Evolutionary conservation across 1,140 invertebrate species (phyloP), one percentile per base, ranked within the genome.

Genomic region (Zaprionus kolodkinae): DNA sequence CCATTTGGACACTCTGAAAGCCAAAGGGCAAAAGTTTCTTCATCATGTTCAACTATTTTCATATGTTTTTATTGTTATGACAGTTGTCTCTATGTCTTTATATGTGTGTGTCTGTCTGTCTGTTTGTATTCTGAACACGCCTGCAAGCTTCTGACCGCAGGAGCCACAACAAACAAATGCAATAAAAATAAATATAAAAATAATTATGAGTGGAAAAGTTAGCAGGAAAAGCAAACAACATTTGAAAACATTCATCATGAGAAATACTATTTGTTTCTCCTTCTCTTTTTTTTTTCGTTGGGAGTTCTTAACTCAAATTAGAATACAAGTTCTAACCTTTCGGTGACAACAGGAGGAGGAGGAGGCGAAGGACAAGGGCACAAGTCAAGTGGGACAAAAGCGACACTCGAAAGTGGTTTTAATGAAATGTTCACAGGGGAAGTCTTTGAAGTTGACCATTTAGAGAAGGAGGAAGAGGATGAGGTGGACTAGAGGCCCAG

Each of bases 171-270:
- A 69, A 80, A 74, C 67, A 75, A 75, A 85, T 72, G 83, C 54
- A 86, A 72, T 82, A 83, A 72, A 87, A 85, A 81, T 85, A 80
- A 80, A 73, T 76, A 83, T 55, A 68, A 54, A 71, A 77, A 79
- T 79, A 77, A 79, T 77, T 77, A 79, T 79, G 74, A 79, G 33
- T 64, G 63, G 69, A 68, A 88, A 88, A 83, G 68, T 87, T 79
- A 25, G 54, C 30, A 38, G 54, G 30, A 10, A 55, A 64, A 38
- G 52, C 57, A 65, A 60, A 57, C 10, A 38, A 40, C 50, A 40
- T 25, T 30, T 30, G 15, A 38, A 38, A 50, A 55, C 52, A 83
- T 65, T 52, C 69, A 66, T 21, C 55, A 73, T 38, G 69, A 70
- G 38, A 64, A 45, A 45, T 55, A 62, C 30, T 43, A 17, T 13